A percentile compares a stretch with the other conserved stretches of the same genome.
phyloP scores from a whole-genome alignment of 2,797 vertebrate genomes.

The Lepidocolaptes lacrymiger region DNA sequence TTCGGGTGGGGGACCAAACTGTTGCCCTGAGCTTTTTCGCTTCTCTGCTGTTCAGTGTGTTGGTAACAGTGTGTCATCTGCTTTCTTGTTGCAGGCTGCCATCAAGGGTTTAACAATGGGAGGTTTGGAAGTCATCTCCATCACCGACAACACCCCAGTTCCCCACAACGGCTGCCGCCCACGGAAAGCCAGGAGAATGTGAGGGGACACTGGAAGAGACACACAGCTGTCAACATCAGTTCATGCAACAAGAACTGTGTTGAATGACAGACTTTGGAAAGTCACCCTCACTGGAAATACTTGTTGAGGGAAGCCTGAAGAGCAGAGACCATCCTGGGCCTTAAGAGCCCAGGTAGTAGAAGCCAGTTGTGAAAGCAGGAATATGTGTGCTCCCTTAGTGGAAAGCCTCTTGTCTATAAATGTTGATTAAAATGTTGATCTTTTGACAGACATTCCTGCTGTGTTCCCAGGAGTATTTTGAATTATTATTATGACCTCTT shows the following conservation, averaged over 20 bases:
- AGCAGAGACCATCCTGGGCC: not conserved
- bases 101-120: constrained; percentile 94
- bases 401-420: constrained; percentile 29
- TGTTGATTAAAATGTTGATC: constrained; percentile 49
- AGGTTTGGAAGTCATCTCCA: constrained; percentile 92
- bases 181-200: constrained; percentile 86
- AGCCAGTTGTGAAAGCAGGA: not conserved
- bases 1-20: not conserved
- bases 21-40: not conserved
- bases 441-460: not conserved
- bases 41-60: not conserved
- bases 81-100: constrained; percentile 81
- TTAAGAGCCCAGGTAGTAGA: not conserved
- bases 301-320: not conserved
- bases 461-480: constrained; percentile 8
- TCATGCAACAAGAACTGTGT: not conserved
- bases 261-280: not conserved
- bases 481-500: not conserved
- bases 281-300: not conserved
- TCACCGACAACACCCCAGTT: constrained; percentile 94
- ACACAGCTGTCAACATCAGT: not conserved
- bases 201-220: not conserved
- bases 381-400: not conserved
- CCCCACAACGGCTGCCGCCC: constrained; percentile 98
- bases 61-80: not conserved